Evolutionary conservation across 2,888 invertebrate genomes (phyloP), one percentile per base, ranked within the genome.

Genomic region (Gisinianus flammeolus): DNA sequence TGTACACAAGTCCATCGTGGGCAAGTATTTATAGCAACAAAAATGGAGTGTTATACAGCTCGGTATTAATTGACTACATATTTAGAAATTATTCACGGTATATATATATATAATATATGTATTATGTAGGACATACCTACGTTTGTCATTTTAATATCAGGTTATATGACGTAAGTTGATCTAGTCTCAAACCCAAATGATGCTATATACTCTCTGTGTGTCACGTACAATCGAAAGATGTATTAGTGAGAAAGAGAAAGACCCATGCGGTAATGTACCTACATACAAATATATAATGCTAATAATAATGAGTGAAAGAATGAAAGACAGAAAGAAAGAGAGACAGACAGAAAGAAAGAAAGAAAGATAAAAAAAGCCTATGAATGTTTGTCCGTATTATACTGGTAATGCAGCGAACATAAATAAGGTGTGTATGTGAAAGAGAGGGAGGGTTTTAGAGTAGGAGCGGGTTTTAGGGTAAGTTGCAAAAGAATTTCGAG

Each of bases 241-340:
- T 35, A 35, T 35, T 8, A 12, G 5, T n/a, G 56, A 56, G 56
- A 56, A 56, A n/a, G 56, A 56, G 56, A 4, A 56, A 22, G 56
- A 56, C n/a, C 67, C 67, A 67, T 73, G 72, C 54, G 72, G 72
- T 68, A 76, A 76, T 76, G 69, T 68, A 22, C 68, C 33, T 76
- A 76, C 76, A 28, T 8, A n/a, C 5, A 26, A 31, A 76, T 64
- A 24, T 70, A 70, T 76, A 68, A 76, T 76, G 76, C 76, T 76
- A 76, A 76, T 76, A 56, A 76, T 76, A 76, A 76, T 76, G 76
- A 76, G 76, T 54, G 24, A 67, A 68, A 2, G 68, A 66, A 62
- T 33, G 35, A 3, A 10, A 71, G 33, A 75, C 35, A 75, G 62
- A 73, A 31, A 30, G 31, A 22, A 44, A 31, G 24, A 24, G 58